Evolutionary conservation across 1,140 invertebrate genomes (phyloP).

Genomic region (Acyrthosiphon pisum): DNA sequence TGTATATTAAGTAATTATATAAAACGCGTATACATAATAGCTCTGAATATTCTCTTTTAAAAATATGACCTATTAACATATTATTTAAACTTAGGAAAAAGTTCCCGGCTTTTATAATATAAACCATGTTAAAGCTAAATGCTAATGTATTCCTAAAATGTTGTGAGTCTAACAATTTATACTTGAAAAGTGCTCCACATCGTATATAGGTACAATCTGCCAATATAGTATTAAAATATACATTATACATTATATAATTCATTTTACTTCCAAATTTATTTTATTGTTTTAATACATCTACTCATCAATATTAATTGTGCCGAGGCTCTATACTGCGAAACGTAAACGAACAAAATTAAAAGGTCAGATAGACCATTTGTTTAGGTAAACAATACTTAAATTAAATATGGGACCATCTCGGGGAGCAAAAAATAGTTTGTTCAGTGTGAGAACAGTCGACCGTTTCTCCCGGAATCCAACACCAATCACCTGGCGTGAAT

Average conservation of each 20-base stretch:
- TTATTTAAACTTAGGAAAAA: not conserved
- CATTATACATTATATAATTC: not conserved
- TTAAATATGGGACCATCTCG: not conserved
- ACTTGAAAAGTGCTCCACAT: not conserved
- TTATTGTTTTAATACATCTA: not conserved
- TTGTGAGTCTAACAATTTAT: not conserved
- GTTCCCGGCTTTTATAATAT: not conserved
- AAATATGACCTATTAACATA: not conserved
- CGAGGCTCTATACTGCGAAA: not conserved
- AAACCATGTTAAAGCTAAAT: not conserved
- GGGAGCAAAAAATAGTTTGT: not conserved
- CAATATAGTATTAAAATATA: not conserved
- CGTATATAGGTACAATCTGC: not conserved
- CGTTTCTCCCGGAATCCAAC: not conserved
- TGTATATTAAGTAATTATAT: not conserved
- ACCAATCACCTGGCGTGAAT: not conserved
- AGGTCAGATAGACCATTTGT: not conserved
- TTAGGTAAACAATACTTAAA: constrained; percentile 11
- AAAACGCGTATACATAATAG: not conserved
- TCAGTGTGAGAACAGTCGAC: not conserved
- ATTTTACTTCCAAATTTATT: not conserved
- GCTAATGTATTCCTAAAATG: not conserved
- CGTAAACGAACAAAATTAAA: not conserved
- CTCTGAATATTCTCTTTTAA: not conserved
- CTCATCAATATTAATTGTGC: not conserved